Percentiles rank a stretch among this genome's conserved stretches.
These are phyloP conservation scores for Formica aserva DNA, from an alignment of 2,888 invertebrate genomes.

Conservation along the genomic window DNA sequence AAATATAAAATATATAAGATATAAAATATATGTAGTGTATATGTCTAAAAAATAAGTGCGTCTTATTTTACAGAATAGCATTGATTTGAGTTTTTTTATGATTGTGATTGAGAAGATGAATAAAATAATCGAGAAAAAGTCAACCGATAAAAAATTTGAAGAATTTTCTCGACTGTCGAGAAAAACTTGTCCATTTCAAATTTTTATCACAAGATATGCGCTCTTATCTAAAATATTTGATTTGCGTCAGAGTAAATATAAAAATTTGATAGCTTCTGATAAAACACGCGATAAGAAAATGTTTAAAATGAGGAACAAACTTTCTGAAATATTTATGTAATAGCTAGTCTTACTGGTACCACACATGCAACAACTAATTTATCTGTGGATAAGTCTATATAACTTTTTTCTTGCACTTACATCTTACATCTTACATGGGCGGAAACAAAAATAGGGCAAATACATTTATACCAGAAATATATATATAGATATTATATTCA, in stretches of 20 bases:
- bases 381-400: background rate
- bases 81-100: background rate
- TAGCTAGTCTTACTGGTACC: background rate
- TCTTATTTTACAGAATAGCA: background rate
- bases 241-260: conserved; percentile 7
- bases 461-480: background rate
- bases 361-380: background rate
- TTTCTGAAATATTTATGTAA: conserved; percentile 27
- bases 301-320: conserved; percentile 11
- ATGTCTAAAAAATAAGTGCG: background rate
- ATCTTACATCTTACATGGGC: background rate
- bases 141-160: background rate
- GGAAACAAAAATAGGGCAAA: background rate
- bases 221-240: conserved; percentile 11
- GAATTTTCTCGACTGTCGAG: background rate
- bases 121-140: background rate
- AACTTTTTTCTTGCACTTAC: background rate
- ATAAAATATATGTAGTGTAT: background rate
- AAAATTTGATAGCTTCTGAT: conserved; percentile 23
- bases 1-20: background rate
- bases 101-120: background rate
- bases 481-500: background rate
- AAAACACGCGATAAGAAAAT: background rate
- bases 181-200: background rate
- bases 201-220: background rate